Conservation (phyloP, 2,113 vertebrate species). For the Porphyrio hochstetteri region DNA sequence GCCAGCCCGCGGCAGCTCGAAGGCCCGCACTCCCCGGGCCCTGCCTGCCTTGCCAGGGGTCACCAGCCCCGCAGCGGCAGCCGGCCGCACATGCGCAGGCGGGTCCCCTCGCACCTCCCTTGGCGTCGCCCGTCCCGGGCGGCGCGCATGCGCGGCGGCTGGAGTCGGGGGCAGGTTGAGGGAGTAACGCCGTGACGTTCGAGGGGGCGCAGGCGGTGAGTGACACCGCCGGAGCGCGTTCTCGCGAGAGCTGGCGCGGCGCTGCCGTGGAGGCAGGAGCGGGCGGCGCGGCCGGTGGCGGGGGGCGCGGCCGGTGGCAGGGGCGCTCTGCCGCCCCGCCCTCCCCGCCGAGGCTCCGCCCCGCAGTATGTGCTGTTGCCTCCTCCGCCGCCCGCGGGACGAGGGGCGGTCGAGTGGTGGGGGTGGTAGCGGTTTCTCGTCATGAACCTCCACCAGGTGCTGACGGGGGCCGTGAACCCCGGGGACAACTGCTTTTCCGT, state of each 20-base stretch:
- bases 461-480: conserved; percentile 95
- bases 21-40: neutral
- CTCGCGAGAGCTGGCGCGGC: neutral
- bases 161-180: neutral
- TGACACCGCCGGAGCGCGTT: neutral
- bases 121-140: no score
- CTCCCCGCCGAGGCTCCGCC: neutral
- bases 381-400: neutral
- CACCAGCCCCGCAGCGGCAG: neutral
- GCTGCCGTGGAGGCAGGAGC: neutral
- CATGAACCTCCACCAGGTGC: conserved; percentile 98
- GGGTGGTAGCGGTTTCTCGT: neutral
- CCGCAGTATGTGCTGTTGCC: neutral
- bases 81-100: neutral
- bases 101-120: neutral
- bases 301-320: neutral
- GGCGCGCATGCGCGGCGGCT: neutral
- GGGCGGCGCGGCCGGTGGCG: neutral
- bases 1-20: neutral
- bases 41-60: neutral
- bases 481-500: conserved; percentile 95
- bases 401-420: neutral
- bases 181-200: neutral
- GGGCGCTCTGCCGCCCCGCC: neutral
- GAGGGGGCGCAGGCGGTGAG: neutral